Percentiles rank a stretch among this genome's conserved stretches.
Evolutionary conservation across 2,888 invertebrate species (phyloP).

Genomic region (Pachycephus smyrnensis): DNA sequence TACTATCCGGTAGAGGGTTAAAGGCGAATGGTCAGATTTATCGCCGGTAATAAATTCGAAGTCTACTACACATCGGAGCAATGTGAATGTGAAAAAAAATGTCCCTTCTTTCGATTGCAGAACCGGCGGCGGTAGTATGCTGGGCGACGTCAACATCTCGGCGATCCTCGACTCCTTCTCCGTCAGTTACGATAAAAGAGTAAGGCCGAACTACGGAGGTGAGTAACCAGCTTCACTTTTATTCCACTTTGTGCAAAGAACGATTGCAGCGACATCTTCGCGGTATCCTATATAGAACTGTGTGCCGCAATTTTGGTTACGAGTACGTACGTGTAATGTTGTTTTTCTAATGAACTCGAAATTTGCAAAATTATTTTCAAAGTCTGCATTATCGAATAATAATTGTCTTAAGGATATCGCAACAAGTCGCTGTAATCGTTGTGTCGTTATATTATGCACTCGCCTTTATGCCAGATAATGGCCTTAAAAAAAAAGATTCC

Average conservation of each 20-base stretch:
- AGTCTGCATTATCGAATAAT: background rate
- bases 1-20: background rate
- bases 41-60: constrained; percentile 4
- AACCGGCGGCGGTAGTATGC: constrained; percentile 83
- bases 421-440: background rate
- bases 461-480: background rate
- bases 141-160: constrained; percentile 94
- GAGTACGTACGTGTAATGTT: background rate
- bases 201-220: constrained; percentile 99
- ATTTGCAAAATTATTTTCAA: background rate
- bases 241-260: background rate
- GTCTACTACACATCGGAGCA: background rate
- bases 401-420: background rate
- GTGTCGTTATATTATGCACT: background rate
- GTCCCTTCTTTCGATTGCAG: constrained; percentile 67
- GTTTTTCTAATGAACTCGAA: background rate
- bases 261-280: background rate
- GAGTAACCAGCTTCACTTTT: constrained; percentile 65
- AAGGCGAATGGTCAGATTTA: background rate
- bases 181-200: constrained; percentile 98
- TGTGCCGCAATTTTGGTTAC: background rate
- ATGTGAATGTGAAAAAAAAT: background rate
- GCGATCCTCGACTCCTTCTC: constrained; percentile 96
- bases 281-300: background rate
- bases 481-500: background rate